These are phyloP conservation scores for Tipula helvola DNA, from an alignment of 2,888 invertebrate species.

Conservation along the genomic window DNA sequence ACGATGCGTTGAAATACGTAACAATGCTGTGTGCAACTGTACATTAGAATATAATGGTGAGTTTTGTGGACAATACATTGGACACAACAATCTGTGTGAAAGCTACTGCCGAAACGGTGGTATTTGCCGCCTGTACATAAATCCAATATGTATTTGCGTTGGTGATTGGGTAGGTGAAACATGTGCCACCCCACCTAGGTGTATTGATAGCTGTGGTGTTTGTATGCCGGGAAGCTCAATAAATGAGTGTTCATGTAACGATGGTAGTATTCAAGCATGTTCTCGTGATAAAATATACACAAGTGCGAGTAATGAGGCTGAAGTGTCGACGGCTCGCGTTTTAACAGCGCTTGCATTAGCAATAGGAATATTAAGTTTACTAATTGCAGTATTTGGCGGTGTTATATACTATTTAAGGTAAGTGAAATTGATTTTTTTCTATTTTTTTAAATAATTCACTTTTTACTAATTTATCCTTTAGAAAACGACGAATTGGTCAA, in stretches of 20 bases:
- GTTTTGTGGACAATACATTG: slow-evolving; percentile 43
- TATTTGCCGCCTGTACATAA: slow-evolving; percentile 39
- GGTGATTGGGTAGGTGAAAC: slow-evolving; percentile 43
- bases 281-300: slow-evolving; percentile 32
- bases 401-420: slow-evolving; percentile 36
- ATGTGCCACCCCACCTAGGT: slow-evolving; percentile 39
- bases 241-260: slow-evolving; percentile 31
- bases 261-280: slow-evolving; percentile 28
- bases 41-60: slow-evolving; percentile 41
- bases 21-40: slow-evolving; percentile 42
- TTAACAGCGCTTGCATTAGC: slow-evolving; percentile 29
- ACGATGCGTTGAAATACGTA: slow-evolving; percentile 37
- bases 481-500: slow-evolving; percentile 40
- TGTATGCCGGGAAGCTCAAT: slow-evolving; percentile 32
- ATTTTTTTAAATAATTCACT: not conserved
- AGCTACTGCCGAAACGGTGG: slow-evolving; percentile 44
- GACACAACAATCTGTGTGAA: slow-evolving; percentile 49
- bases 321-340: slow-evolving; percentile 25
- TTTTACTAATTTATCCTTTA: slow-evolving; percentile 20
- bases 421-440: not conserved
- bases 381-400: slow-evolving; percentile 28
- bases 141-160: slow-evolving; percentile 43
- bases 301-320: slow-evolving; percentile 29
- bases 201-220: slow-evolving; percentile 29
- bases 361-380: slow-evolving; percentile 25